These are phyloP conservation scores for Chouioia cunea DNA, from an alignment of 2,888 invertebrate species.

Conservation along the genomic window DNA sequence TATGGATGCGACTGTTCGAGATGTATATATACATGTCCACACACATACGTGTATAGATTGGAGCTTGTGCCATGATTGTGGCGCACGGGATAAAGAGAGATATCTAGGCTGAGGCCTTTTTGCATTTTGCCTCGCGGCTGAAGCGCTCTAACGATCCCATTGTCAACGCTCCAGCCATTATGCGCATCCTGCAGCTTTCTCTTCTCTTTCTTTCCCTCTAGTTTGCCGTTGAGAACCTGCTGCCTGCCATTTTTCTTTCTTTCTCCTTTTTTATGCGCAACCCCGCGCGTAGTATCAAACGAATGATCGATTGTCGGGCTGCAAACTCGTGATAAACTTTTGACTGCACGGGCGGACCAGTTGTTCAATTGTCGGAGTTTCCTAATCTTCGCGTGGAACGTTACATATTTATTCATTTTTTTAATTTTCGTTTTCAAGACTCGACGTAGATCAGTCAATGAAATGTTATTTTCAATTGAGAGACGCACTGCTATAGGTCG, in stretches of 20 bases:
- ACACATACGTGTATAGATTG: no score
- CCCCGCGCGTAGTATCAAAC: conserved; percentile 50
- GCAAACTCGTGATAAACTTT: background rate
- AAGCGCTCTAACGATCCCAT: conserved; percentile 65
- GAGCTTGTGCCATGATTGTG: background rate
- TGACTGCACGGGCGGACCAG: conserved; percentile 11
- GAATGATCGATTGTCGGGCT: conserved; percentile 50
- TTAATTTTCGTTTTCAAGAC: no score
- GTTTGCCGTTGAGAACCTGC: no score
- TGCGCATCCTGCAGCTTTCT: conserved; percentile 57
- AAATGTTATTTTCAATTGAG: no score
- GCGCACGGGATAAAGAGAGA: background rate
- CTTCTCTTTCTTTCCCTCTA: conserved; percentile 38
- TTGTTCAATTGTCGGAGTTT: conserved; percentile 22
- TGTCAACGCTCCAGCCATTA: conserved; percentile 64
- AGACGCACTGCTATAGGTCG: no score
- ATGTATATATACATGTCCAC: no score
- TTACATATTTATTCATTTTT: no score
- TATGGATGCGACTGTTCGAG: no score
- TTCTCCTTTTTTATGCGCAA: conserved; percentile 31
- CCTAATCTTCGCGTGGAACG: no score
- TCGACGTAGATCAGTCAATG: no score
- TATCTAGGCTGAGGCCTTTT: conserved; percentile 44
- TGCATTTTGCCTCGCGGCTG: conserved; percentile 51
- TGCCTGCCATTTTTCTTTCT: conserved; percentile 28